A percentile compares a stretch with the other conserved stretches of the same genome.
Evolutionary conservation across 2,888 invertebrate species (phyloP).

Genomic region (Eremobia ochroleuca): DNA sequence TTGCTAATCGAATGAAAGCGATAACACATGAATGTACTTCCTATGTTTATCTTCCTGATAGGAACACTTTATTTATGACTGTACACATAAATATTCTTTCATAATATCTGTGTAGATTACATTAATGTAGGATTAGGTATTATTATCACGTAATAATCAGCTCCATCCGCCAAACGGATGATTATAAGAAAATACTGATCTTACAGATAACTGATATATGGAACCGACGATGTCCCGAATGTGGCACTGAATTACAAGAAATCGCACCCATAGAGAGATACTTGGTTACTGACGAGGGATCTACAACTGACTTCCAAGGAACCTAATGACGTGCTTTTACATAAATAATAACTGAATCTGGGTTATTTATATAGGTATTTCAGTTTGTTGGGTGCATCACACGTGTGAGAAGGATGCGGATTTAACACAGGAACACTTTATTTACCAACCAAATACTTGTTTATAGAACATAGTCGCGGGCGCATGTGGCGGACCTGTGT

Average conservation of each 20-base stretch:
- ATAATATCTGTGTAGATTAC: conserved; percentile 15
- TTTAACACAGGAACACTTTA: conserved; percentile 36
- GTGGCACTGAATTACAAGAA: conserved; percentile 9
- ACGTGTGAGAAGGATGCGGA: conserved; percentile 57
- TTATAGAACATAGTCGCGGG: conserved; percentile 24
- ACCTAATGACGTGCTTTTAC: conserved; percentile 47
- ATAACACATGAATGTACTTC: conserved; percentile 7
- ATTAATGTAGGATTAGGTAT: conserved; percentile 1
- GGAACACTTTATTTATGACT: conserved; percentile 14
- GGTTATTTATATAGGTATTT: conserved; percentile 37
- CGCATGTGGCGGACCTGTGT: conserved; percentile 48
- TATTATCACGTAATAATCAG: neutral
- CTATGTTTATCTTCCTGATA: conserved; percentile 2
- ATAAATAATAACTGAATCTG: conserved; percentile 40
- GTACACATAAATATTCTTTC: conserved; percentile 9
- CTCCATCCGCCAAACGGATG: neutral
- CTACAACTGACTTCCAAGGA: conserved; percentile 29
- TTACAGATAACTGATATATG: neutral
- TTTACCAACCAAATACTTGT: conserved; percentile 45
- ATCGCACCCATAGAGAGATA: neutral
- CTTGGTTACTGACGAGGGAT: neutral
- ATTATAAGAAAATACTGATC: neutral
- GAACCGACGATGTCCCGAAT: conserved; percentile 22
- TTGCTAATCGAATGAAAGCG: neutral
- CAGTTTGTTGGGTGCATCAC: conserved; percentile 54